Evolutionary conservation across 2,888 invertebrate species (phyloP), one percentile per base, ranked within the genome.

Genomic region (Agrochola macilenta): DNA sequence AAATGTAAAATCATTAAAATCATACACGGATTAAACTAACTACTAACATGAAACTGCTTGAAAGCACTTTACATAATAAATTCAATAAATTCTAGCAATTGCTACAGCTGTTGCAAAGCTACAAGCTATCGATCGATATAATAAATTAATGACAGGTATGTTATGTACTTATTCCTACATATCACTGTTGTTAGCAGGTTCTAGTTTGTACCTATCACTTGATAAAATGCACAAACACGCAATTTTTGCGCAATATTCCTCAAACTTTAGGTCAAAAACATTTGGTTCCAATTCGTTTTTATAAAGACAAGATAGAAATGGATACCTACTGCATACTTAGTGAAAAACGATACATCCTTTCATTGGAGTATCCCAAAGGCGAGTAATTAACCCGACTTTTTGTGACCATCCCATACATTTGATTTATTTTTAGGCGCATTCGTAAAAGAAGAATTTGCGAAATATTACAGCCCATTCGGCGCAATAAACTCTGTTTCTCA

Each of bases 371-470:
- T 90, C 91, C 92, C 93, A 92, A 93, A 90, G 90, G 91, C 82
- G 91, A 95, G 96, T 96, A 96, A 96, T 96, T 96, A 96, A 96
- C 95, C 93, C 92, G 90, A 92, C 93, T 96, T 96, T 96, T 96
- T 96, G 95, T 93, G 92, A 91, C 93, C 89, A 93, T 92, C 94
- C 96, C 95, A 94, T 92, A 93, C 94, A 94, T 96, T 96, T 96
- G 96, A 96, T 96, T 96, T 96, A 96, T 96, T 96, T 95, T 93
- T 93, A 93, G 94, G 93, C 89, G 93, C 94, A 94, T 95, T 95
- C 92, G 92, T 94, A 94, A 96, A 95, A 93, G 91, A 95, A 95
- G 95, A 96, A 95, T 96, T 96, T 96, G 96, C 96, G 90, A 96
- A 96, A 95, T 95, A 95, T 95, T 94, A 92, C 93, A 93, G 92